Evolutionary conservation across 2,113 vertebrate species (phyloP).

Genomic region (Anas platyrhynchos): DNA sequence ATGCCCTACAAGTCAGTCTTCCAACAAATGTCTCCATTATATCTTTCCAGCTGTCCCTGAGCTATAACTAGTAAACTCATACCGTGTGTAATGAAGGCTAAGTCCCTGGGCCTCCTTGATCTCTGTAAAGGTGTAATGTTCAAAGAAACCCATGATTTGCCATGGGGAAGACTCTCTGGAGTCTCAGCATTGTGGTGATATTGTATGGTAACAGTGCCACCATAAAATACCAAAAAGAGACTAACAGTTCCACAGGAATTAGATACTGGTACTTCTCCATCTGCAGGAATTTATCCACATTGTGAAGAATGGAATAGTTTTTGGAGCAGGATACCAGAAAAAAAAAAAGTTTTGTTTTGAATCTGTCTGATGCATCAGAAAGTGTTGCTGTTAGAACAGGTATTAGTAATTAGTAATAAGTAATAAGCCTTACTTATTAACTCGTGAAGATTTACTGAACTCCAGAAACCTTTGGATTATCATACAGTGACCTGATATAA

Average conservation of each 20-base stretch:
- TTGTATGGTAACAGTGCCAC: background rate
- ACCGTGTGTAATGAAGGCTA: background rate
- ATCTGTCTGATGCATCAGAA: background rate
- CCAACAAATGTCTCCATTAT: background rate
- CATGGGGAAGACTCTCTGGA: background rate
- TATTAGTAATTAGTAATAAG: background rate
- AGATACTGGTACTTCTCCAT: background rate
- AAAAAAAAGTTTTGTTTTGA: background rate
- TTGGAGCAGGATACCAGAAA: background rate
- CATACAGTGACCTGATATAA: background rate
- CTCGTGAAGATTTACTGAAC: background rate
- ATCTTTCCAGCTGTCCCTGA: background rate
- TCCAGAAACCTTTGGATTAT: background rate
- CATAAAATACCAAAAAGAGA: background rate
- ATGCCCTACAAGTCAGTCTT: background rate
- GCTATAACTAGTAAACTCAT: background rate
- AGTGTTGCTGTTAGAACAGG: background rate
- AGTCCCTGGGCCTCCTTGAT: background rate
- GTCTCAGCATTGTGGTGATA: background rate
- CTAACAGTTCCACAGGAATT: background rate
- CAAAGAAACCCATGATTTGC: background rate
- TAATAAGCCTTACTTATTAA: background rate
- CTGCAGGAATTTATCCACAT: background rate
- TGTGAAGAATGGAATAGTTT: background rate
- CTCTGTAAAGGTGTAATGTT: background rate